Evolutionary conservation across 2,113 vertebrate genomes (phyloP), one percentile per base, ranked within the genome.

Genomic region (Patagioenas fasciata): DNA sequence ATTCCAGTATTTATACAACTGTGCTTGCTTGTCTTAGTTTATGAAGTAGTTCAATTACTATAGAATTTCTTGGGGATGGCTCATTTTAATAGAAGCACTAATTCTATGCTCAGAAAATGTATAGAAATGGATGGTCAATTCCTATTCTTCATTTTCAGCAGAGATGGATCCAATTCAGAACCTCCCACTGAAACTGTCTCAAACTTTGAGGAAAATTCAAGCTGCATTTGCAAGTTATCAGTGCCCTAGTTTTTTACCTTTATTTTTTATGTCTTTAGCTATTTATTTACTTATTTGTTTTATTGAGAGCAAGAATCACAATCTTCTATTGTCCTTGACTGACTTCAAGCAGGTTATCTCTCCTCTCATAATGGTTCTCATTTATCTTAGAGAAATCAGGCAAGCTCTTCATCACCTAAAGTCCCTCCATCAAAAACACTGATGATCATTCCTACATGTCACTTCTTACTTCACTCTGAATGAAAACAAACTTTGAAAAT

Each of bases 1-100:
- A 24, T 85, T 73, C 57, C 48, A 83, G 8, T 94, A 73, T 86
- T 91, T 87, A 60, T 95, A 80, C 51, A 92, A 96, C 47, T 93
- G 50, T 72, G 70, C 34, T 94, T 85, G 38, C 71, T 84, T 75
- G 81, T 62, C 80, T 94, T 96, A 92, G 96, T 94, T 94, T 93
- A 87, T 93, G 81, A 91, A 85, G 53, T 66, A 77, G 74, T 83
- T 91, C 64, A 89, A 89, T 94, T 93, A 80, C 79, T 89, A 89
- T 51, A 93, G 89, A 85, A 94, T 95, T 96, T 96, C 85, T 95
- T 74, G 47, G 64, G 89, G 79, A 96, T 93, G 85, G 80, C 87
- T 96, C 82, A 66, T 94, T 95, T 96, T 91, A 93, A 96, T 88
- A 72, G 32, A 93, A 69, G 62, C 73, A 92, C 94, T 93, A 94